Evolutionary conservation across 2,113 vertebrate species (phyloP), one percentile per base, ranked within the genome.

Genomic region (Cardinalis cardinalis): DNA sequence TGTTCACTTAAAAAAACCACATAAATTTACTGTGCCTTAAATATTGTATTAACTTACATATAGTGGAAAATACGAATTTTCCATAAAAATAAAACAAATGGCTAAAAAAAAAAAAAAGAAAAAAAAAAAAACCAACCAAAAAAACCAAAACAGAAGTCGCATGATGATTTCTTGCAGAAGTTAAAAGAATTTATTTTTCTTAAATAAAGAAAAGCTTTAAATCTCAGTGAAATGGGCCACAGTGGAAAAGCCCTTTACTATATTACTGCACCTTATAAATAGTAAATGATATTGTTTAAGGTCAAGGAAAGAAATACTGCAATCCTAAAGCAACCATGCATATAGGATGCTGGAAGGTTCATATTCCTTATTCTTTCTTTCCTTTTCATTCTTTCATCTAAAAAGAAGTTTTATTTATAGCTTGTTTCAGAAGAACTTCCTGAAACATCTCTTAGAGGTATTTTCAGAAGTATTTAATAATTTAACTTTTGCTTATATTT

Each of bases 301-400:
- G 59, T 88, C 83, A 96, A 87, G 31, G 31, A 84, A 88, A 91
- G 64, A 92, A 96, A 93, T 84, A 93, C 52, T 93, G 65, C 91
- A 84, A 91, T 79, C 59, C 63, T 94, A 14, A 81, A 93, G 75
- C 69, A 91, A 55, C 61, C 28, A 40, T 55, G 61, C 73, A 61
- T 61, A 94, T 93, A 82, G 70, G 17, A 83, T 79, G 31, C 56
- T 80, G 60, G 40, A 92, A 87, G 48, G 61, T 77, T 92, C 81
- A 24, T 48, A 31, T 82, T 68, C 49, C 46, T 87, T 89, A 73
- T 43, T 94, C 63, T 25, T 75, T 89, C 73, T 89, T 58, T 70
- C 46, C 29, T 91, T 78, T 88, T 77, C 32, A 88, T 38, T 84
- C 61, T 74, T 90, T 87, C 68, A 81, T 59, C 70, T 74, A 90